Base-by-base conservation (phyloP, 2,888 invertebrate genomes). In the Microdon myrmicae region DNA sequence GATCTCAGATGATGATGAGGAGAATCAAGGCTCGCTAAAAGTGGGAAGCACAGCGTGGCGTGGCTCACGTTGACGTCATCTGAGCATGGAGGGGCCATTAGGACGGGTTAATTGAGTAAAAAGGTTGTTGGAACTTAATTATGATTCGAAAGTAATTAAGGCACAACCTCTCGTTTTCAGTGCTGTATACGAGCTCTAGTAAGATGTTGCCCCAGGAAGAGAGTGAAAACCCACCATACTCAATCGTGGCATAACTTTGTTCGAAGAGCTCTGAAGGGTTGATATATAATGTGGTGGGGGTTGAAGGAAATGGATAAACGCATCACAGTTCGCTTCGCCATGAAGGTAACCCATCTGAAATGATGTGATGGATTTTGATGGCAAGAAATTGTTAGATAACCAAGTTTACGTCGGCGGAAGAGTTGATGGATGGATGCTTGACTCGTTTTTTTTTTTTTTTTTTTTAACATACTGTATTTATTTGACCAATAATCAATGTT, bases 331-430 rank as follows among this genome's bases (percentile, higher is more conserved):
- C 19, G 43, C 32, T 35, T 37, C 20, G 37, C 19, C 56, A 56
- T 56, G 34, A 64, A 64, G 51, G 51, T 56, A 56, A 53, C 51
- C 38, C 41, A 23, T 34, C 51, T 37, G 43, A 37, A 58, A 58
- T 64, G 58, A 53, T 53, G 47, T 64, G 64, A 64, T 64, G 64
- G 53, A 58, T 51, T 64, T 64, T 58, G 64, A 58, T 64, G 53
- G 51, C 28, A 41, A 43, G 45, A 56, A 51, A 64, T 51, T 64
- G 35, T 41, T 37, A 45, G 41, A 51, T 45, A 58, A 51, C 38
- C 23, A 45, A 28, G 39, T 51, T 45, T 58, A 51, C 35, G 37
- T 28, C 25, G 7, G 23, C 20, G 32, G 16, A 32, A 10, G 20
- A 25, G 20, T 34, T 55, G 20, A 53, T 9, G 19, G 38, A 20